Base-by-base conservation (phyloP, 1,140 invertebrate species). In the Euura saliciscinereae region DNA sequence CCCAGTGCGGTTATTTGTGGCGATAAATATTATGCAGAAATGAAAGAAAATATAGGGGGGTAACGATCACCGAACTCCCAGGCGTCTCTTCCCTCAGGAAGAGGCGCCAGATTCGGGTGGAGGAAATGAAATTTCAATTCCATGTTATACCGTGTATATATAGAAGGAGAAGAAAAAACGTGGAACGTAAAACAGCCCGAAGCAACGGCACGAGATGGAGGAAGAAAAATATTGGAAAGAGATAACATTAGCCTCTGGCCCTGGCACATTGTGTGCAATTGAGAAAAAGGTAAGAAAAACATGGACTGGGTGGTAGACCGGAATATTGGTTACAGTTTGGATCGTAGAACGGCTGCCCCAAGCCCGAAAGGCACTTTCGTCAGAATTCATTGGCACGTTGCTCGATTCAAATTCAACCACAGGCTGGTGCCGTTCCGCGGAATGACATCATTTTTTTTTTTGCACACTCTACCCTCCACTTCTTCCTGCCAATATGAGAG, bases 281-380 rank as follows among this genome's bases (percentile, higher is more conserved):
- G 51, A 59, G 51, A n/a, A 59, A 59, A 59, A 59, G 3, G 51
- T 59, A 59, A 59, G 51, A 59, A 59, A 59, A 59, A 59, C 51
- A 59, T 59, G 13, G 51, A 59, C 51, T 11, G 51, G 51, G 51
- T 3, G 51, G 51, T 8, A n/a, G 51, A 11, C 51, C 13, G 51
- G 51, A 59, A 59, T 59, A 59, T 59, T 59, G 51, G 51, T 59
- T 11, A 59, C 51, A 59, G 51, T 59, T 59, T 59, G 51, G 13
- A 59, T n/a, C 13, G 51, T 8, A 59, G 13, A 59, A 59, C 6
- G 51, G 51, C 51, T 59, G 3, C 51, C 8, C 51, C 51, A 28
- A 28, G 28, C 28, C 28, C 28, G 28, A 11, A 8, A 8, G 51
- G 51, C 51, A 59, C 8, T 59, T 59, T n/a, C 13, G 51, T 59